These are phyloP conservation scores for Paratrypauchen microcephalus DNA, from an alignment of 2,797 vertebrate species.

Conservation along the genomic window DNA sequence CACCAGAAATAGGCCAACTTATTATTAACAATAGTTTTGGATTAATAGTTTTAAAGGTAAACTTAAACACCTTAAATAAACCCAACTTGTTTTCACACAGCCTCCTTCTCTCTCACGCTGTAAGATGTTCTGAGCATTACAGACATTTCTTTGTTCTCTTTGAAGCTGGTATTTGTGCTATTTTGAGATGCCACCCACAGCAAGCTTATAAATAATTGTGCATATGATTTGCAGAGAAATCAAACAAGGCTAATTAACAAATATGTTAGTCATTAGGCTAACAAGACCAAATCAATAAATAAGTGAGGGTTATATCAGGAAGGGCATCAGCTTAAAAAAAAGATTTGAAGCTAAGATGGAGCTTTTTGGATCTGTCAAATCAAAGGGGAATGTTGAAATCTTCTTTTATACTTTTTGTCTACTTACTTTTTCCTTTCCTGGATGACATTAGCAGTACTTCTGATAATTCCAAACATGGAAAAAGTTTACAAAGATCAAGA, in stretches of 20 bases:
- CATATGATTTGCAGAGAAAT: background rate
- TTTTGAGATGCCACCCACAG: conserved; percentile 10
- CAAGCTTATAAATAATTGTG: conserved; percentile 24
- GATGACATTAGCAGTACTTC: no score
- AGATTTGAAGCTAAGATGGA: no score
- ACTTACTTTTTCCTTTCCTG: no score
- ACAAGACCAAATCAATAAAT: background rate
- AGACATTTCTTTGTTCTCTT: conserved; percentile 4
- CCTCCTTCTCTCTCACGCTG: background rate
- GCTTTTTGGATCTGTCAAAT: no score
- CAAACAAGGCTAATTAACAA: background rate
- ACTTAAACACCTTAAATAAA: background rate
- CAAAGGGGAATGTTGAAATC: no score
- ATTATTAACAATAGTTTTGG: no score
- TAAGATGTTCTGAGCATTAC: no score
- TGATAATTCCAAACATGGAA: no score
- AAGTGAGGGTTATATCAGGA: background rate
- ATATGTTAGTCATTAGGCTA: background rate
- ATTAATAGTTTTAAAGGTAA: background rate
- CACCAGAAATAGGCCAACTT: no score
- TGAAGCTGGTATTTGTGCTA: background rate
- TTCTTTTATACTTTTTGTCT: no score
- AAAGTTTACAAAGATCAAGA: no score
- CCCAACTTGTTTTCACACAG: background rate
- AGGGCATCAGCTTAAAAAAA: background rate